Base-by-base conservation (phyloP, 2,113 vertebrate species). In the Corythaeola cristata region DNA sequence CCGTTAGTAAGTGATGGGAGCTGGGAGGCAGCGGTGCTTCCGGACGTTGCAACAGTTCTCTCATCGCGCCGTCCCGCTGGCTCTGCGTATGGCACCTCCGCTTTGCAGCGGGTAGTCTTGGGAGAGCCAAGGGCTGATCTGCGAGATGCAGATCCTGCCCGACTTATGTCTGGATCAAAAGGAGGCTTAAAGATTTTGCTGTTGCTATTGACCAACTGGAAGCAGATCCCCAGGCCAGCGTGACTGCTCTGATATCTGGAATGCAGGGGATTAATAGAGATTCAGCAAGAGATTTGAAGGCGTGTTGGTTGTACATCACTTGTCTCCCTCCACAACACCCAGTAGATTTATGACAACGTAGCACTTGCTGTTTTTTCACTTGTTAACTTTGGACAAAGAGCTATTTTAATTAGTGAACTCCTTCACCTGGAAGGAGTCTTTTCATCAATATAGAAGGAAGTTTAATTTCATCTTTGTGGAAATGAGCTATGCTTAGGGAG, bases 81-180 rank as follows among this genome's bases (percentile, higher is more conserved):
- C 49, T 71, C 41, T 45, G 60, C 1, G 1, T 16, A 47, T 7
- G 0, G 35, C 32, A 37, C 32, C 8, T 73, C 81, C 9, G 1
- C 45, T 71, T 89, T 85, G 82, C 90, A 92, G 93, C 69, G 12
- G 67, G 20, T 41, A 72, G 67, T 11, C 85, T n/a, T 92, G 67
- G 90, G 69, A 64, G 59, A 76, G 49, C 44, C 6, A 8, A 66
- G 49, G 44, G 66, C 80, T 33, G 8, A 7, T 22, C 81, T 56
- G 74, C 2, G 7, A 84, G 86, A 23, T 33, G 9, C 8, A 18
- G 44, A 52, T 68, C 49, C 50, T 47, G 56, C 47, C 52, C 0
- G 15, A 78, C 76, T 84, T 78, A 66, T 45, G 66, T 67, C 62
- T 68, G 82, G 84, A 95, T 97, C 94, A 97, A 97, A 96, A 85